A percentile compares a stretch with the other conserved stretches of the same genome.
Evolutionary conservation across 1,140 invertebrate genomes (phyloP).

Genomic region (Heterodera carotae): DNA sequence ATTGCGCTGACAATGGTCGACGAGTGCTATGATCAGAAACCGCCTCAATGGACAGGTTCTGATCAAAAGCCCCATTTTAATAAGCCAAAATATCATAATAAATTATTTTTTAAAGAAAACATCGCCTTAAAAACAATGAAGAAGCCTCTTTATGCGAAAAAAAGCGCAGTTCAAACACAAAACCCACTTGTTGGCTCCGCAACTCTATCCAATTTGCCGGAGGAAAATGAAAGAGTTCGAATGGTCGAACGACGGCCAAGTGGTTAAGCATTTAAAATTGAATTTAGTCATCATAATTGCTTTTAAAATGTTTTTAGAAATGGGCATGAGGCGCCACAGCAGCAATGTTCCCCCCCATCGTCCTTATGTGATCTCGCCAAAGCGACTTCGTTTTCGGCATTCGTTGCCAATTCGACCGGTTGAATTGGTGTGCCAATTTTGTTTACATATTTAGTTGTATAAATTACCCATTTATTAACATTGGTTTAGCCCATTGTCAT

Average conservation of each 20-base stretch:
- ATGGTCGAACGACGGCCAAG: slow-evolving; percentile 23
- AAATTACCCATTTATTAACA: too few species aligned
- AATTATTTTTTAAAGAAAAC: slow-evolving; percentile 6
- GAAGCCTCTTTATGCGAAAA: slow-evolving; percentile 38
- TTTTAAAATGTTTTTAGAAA: background rate
- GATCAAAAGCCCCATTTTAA: background rate
- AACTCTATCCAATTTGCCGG: slow-evolving; percentile 1
- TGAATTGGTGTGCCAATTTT: background rate
- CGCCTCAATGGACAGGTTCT: slow-evolving; percentile 22
- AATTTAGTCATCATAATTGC: background rate
- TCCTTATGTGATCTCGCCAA: background rate
- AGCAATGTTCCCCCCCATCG: background rate
- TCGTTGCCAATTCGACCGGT: slow-evolving; percentile 3
- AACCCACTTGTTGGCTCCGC: slow-evolving; percentile 43
- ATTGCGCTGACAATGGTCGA: slow-evolving; percentile 41
- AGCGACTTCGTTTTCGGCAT: background rate
- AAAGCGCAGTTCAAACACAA: slow-evolving; percentile 27
- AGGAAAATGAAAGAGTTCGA: slow-evolving; percentile 13
- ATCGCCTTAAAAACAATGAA: background rate
- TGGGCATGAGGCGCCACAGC: slow-evolving; percentile 2
- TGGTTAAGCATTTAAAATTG: background rate
- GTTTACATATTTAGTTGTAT: too few species aligned
- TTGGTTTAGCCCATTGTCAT: background rate
- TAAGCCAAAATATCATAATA: background rate
- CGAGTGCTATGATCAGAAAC: slow-evolving; percentile 29